Evolutionary conservation across 2,797 vertebrate species (phyloP), one percentile per base, ranked within the genome.

Genomic region (Aselliscus stoliczkanus): DNA sequence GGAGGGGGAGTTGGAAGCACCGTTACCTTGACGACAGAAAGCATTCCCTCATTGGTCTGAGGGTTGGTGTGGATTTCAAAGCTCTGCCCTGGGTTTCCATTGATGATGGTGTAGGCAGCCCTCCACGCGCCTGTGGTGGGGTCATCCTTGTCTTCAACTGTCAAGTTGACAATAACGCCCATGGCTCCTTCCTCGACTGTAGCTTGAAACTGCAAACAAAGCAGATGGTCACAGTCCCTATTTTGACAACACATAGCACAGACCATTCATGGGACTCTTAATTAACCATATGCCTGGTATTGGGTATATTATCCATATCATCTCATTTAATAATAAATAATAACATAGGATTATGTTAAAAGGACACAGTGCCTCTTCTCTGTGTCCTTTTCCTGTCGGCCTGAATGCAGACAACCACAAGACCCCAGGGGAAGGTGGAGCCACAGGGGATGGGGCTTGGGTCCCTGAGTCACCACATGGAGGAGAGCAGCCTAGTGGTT

Each of bases 1-100:
- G 29, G 17, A 13, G 64, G 25, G 1, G 27, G 29, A 2, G 0
- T 0, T 0, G 20, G 69, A 80, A 21, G 0, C 6, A 2, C 21
- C 65, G 98, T 98, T 98, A 99, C 99, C 98, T 99, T 99, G 97
- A 99, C 98, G 3, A 99, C 99, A 0, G 99, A 99, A 23, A 99
- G 98, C 99, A 99, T 99, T 69, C 99, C 99, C 97, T 99, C 99
- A 0, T 99, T 99, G 93, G 99, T 99, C 97, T 99, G 99, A 0
- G 99, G 99, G 97, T 99, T 99, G 93, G 99, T 99, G 83, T 99
- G 99, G 95, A 99, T 99, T 96, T 99, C 99, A 21, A 99, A 99
- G 97, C 99, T 99, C 97, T 99, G 99, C 7, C 98, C 99, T 0
- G 99, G 99, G 96, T 99, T 99, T 75, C 99, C 99, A 0, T 99